Base-by-base conservation (phyloP, 1,140 invertebrate species). In the Drosophila neocordata region DNA sequence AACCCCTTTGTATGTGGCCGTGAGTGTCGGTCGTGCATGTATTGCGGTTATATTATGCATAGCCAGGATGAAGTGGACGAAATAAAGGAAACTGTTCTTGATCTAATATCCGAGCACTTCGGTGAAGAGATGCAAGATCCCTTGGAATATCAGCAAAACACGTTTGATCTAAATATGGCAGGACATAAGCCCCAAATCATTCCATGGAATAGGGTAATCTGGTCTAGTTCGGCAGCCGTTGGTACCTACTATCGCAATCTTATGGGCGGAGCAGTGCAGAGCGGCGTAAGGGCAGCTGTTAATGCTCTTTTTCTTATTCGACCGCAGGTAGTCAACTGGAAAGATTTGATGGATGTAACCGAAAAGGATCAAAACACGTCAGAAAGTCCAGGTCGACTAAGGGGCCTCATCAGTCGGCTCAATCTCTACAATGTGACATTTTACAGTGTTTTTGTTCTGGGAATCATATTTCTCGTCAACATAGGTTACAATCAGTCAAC, bases 261-360 rank as follows among this genome's bases (percentile, higher is more conserved):
- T 2, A 75, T 91, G 52, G 88, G 77, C 0, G 90, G 90, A 3
- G 90, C 90, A 0, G 87, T 91, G 3, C 83, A 91, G 69, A 91
- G 90, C 53, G 90, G 90, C 4, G n/a, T 83, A 3, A 53, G 90
- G 44, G 83, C 90, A 0, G 90, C 90, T 1, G 65, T 91, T 2
- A 79, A 76, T 68, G 87, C 90, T 1, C 38, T 91, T 0, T 77
- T 90, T 6, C 57, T 87, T 18, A 63, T 91, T 1, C 65, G 87
- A 20, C 90, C 90, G 0, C 90, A 91, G 73, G 65, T 76, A 51
- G 87, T 91, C 0, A 51, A 63, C 27, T 91, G 89, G 89, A 55
- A 61, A 31, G 90, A 91, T 59, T 65, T 91, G 13, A 64, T 56
- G 1, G 77, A 79, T 15, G 60, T 83, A 3, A 57, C 76, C 7